These are phyloP conservation scores for Diachasma alloeum DNA, from an alignment of 1,140 invertebrate species.

Conservation along the genomic window DNA sequence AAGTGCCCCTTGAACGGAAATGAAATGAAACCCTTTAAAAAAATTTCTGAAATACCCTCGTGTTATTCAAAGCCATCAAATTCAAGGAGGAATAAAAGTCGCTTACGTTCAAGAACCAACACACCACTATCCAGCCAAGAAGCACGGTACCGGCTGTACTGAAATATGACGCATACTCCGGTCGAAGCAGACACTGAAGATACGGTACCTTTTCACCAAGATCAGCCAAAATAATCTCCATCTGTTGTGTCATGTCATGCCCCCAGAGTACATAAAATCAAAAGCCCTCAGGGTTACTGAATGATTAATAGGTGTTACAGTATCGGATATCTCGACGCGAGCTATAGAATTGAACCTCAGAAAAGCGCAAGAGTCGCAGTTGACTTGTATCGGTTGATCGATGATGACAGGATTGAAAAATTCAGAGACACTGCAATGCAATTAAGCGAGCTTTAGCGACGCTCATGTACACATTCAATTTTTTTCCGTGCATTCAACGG, in stretches of 20 bases:
- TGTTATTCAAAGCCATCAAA: not conserved
- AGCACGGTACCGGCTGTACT: constrained; percentile 47
- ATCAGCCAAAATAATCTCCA: constrained; percentile 42
- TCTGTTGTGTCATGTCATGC: constrained; percentile 23
- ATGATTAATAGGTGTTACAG: not conserved
- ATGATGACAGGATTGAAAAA: not conserved
- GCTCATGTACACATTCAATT: no score
- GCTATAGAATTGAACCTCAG: not conserved
- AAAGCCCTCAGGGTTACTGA: not conserved
- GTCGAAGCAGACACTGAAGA: constrained; percentile 31
- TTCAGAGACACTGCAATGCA: no score
- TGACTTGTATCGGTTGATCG: not conserved
- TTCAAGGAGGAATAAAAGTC: not conserved
- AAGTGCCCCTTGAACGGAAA: no score
- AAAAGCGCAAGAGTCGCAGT: not conserved
- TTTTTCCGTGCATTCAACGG: no score
- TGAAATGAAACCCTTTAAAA: no score
- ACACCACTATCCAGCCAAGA: constrained; percentile 48
- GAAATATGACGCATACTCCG: constrained; percentile 41
- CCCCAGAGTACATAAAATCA: not conserved
- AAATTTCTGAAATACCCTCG: not conserved
- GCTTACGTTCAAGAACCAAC: constrained; percentile 46
- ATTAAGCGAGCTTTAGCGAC: no score
- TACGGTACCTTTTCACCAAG: constrained; percentile 37
- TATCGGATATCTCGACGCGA: not conserved